Evolutionary conservation across 2,888 invertebrate species (phyloP).

Genomic region (Sarcophaga variegata): DNA sequence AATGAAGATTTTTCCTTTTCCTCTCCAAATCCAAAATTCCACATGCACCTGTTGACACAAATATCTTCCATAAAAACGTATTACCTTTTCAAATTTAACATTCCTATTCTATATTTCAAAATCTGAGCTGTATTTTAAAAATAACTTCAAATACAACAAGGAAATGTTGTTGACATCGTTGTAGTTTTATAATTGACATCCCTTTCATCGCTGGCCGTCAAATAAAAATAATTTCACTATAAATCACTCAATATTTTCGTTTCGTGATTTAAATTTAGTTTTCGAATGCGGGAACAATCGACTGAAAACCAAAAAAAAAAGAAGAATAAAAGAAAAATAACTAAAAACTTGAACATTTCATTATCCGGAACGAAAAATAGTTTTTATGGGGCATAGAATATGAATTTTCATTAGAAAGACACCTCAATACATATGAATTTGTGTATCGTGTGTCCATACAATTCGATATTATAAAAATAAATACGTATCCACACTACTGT

Average conservation of each 20-base stretch:
- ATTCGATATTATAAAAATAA: no score
- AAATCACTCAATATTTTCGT: slow-evolving; percentile 47
- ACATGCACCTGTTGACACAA: background rate
- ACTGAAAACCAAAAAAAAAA: slow-evolving; percentile 21
- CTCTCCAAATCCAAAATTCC: no score
- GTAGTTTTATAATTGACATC: slow-evolving; percentile 10
- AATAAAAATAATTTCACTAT: background rate
- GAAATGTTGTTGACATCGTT: slow-evolving; percentile 20
- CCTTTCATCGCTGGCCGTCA: background rate
- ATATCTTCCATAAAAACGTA: background rate
- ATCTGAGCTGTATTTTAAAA: background rate
- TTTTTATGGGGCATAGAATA: background rate
- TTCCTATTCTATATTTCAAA: background rate
- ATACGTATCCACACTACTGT: no score
- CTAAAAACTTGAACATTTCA: background rate
- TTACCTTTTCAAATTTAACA: background rate
- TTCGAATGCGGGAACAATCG: background rate
- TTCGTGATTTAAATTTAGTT: slow-evolving; percentile 25
- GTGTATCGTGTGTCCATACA: no score
- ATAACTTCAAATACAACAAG: background rate
- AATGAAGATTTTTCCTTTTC: no score
- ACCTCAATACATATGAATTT: background rate
- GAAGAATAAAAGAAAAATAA: background rate
- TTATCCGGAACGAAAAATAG: background rate
- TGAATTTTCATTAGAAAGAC: slow-evolving; percentile 8